Base-by-base conservation (phyloP, 2,888 invertebrate genomes). In the Drosophila stalkeri region DNA sequence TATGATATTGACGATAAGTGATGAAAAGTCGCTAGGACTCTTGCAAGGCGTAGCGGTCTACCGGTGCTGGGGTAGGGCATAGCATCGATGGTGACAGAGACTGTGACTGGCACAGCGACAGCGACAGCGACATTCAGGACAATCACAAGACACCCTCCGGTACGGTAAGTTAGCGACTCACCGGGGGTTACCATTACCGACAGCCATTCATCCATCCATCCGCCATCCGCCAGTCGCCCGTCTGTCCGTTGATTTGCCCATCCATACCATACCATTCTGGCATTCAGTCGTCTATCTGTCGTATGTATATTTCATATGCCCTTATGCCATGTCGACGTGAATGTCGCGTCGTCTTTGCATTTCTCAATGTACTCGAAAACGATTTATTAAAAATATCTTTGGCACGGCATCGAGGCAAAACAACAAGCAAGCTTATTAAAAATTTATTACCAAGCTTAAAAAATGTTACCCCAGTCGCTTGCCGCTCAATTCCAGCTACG, bases 391-490 rank as follows among this genome's bases (percentile, higher is more conserved):
- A 86, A 86, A 86, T 89, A 89, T 86, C 89, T 86, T 86, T 82
- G 86, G 89, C 82, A 81, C 84, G 83, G 74, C 85, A 74, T 71
- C 72, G 74, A 73, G 72, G 75, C 77, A 80, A 89, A 87, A 82
- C 86, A 87, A 87, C 89, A 87, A 87, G 89, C 85, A 81, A 88
- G 87, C 87, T 88, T 88, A 88, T 88, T 88, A 88, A 88, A 88
- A 88, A 88, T 88, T 88, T 88, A 88, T 88, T 88, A 89, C 83
- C 86, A 47, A 89, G 90, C 90, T 87, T 87, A 88, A 85, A 85
- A 84, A 88, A 85, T 88, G 84, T 84, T 84, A 85, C 84, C 82
- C 84, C 86, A 87, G 88, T 67, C 56, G 81, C 70, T 70, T 55
- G 80, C 65, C 64, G 66, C 67, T 66, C 77, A 60, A 64, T 68